phyloP scores from a whole-genome alignment of 2,113 vertebrate genomes.

The Gymnocephalus cernua region DNA sequence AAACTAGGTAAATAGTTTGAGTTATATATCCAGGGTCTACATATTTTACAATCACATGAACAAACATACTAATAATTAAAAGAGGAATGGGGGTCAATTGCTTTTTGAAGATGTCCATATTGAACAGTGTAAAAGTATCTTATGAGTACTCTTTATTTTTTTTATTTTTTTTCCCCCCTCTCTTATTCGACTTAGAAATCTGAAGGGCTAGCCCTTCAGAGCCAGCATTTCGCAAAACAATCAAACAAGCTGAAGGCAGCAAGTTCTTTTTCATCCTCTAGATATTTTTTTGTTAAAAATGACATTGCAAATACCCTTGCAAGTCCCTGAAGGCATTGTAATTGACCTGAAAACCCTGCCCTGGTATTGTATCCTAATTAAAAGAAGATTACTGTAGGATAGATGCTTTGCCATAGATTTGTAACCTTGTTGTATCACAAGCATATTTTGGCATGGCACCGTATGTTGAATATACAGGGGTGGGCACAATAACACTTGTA shows the following conservation, averaged over 20 bases:
- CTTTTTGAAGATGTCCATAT: neutral
- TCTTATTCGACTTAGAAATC: neutral
- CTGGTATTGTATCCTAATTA: neutral
- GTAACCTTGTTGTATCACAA: neutral
- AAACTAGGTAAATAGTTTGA: neutral
- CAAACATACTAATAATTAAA: neutral
- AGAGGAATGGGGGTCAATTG: neutral
- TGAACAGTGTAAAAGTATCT: neutral
- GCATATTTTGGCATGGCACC: constrained; percentile 13
- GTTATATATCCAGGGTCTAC: neutral
- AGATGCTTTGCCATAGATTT: neutral
- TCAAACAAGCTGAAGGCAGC: neutral
- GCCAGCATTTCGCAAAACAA: neutral
- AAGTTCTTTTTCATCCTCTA: neutral
- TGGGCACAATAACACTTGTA: constrained; percentile 7
- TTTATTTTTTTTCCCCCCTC: too few relatives aligned
- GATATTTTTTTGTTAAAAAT: neutral
- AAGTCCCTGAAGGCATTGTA: neutral
- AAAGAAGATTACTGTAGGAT: neutral
- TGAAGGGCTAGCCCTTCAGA: neutral
- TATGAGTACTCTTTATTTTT: too few relatives aligned
- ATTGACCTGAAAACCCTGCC: neutral
- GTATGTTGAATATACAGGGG: neutral
- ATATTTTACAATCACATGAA: neutral
- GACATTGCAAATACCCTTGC: neutral